Conservation (phyloP, 2,888 invertebrate species). For the Cosmia trapezina region DNA sequence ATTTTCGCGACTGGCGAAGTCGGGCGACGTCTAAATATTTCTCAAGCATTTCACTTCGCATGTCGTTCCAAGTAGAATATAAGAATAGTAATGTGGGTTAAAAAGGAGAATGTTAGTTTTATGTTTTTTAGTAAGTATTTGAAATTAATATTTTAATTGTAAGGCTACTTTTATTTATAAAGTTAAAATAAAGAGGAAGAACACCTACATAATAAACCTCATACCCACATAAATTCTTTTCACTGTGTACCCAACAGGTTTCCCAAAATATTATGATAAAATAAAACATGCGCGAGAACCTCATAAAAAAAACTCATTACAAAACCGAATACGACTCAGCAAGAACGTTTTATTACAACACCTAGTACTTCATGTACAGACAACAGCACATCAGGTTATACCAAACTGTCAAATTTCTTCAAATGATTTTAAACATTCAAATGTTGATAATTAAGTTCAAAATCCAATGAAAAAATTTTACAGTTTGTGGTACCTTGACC, state of each 20-base stretch:
- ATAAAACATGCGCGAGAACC: slow-evolving; percentile 20
- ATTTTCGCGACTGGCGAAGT: slow-evolving; percentile 28
- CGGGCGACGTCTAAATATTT: slow-evolving; percentile 37
- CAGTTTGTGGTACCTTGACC: no score
- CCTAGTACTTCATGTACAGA: slow-evolving; percentile 29
- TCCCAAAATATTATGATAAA: slow-evolving; percentile 21
- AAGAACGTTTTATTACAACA: slow-evolving; percentile 21
- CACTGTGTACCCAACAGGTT: background rate
- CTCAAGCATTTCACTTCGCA: slow-evolving; percentile 36
- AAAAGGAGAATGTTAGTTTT: background rate
- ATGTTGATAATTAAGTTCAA: no score
- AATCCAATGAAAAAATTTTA: no score
- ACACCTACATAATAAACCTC: background rate
- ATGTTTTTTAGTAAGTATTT: background rate
- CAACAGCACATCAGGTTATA: no score
- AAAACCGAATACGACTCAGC: slow-evolving; percentile 22
- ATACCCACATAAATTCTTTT: background rate
- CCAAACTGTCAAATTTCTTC: no score
- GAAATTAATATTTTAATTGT: background rate
- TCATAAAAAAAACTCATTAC: slow-evolving; percentile 40
- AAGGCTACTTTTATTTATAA: background rate
- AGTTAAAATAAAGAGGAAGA: background rate
- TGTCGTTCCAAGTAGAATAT: slow-evolving; percentile 15
- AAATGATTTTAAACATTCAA: no score
- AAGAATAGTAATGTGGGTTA: background rate